phyloP scores from a whole-genome alignment of 2,888 invertebrate genomes.

The Eurois occulta region DNA sequence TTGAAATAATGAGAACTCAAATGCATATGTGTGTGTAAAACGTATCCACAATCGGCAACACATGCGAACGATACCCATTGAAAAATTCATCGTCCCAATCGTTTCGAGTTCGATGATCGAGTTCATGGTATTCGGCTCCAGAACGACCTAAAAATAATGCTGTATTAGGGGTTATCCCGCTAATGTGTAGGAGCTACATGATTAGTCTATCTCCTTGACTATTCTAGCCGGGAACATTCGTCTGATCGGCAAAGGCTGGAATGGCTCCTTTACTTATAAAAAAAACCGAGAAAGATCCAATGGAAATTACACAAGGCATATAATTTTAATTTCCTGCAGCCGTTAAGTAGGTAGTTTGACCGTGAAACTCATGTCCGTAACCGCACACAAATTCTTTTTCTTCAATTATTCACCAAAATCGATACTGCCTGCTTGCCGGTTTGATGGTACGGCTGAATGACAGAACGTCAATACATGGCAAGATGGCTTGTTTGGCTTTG shows the following conservation, averaged over 20 bases:
- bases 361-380: slow-evolving; percentile 32
- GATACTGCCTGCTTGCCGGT: slow-evolving; percentile 39
- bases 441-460: slow-evolving; percentile 4
- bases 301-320: neutral
- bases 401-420: slow-evolving; percentile 62
- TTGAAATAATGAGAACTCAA: too few relatives aligned
- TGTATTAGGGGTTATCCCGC: neutral
- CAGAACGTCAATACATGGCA: slow-evolving; percentile 5
- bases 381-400: slow-evolving; percentile 33
- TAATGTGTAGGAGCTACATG: neutral
- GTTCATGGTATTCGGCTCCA: too few relatives aligned
- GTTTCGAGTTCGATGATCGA: too few relatives aligned
- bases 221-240: neutral
- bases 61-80: too few relatives aligned
- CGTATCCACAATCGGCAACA: too few relatives aligned
- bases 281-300: neutral
- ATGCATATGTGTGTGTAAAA: too few relatives aligned
- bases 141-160: too few relatives aligned
- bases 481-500: neutral
- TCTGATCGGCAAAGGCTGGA: rapidly evolving
- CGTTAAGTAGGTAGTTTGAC: neutral
- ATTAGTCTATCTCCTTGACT: neutral
- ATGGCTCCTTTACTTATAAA: neutral
- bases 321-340: neutral
- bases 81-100: too few relatives aligned